Evolutionary conservation across 2,113 vertebrate species (phyloP), one percentile per base, ranked within the genome.

Genomic region (Semicossyphus pulcher): DNA sequence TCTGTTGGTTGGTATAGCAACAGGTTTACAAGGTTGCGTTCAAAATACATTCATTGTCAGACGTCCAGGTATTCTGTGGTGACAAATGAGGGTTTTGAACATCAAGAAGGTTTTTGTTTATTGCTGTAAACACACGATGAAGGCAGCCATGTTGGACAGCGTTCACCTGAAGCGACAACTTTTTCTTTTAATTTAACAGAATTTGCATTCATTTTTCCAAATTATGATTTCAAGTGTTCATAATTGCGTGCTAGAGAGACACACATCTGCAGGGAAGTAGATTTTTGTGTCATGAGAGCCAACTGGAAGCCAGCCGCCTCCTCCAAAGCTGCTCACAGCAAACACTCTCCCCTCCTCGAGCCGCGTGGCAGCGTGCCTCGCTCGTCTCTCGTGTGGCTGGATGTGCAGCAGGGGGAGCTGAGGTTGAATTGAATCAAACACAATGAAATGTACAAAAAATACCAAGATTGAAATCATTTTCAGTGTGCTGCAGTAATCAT

Each of bases 1-100:
- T 42, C n/a, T 8, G 10, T 7, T 66, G 71, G 84, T 87, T 85
- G 82, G 62, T 78, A 87, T 83, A 80, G 83, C 76, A 88, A 83
- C 81, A 77, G 51, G 68, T 73, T 70, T 66, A 21, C 21, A 63
- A 70, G 66, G 62, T 39, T 2, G 5, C 36, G 16, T 78, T 80
- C 51, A 69, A 69, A 62, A 79, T 45, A n/a, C 62, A 54, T 77
- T 32, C 26, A 0, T 26, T 59, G 42, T 25, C n/a, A 7, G 10
- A 72, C 32, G 32, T 44, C 16, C 18, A 47, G 6, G 4, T 31
- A 31, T 69, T 44, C 52, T 54, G 10, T 36, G 12, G 0, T 41
- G 23, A 8, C 32, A 49, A 25, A 53, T 23, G 16, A 56, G 25
- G 37, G 10, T 34, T 11, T 68, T 51, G 15, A 51, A 28, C 12